phyloP scores from a whole-genome alignment of 2,113 vertebrate species.

The Grallaria varia region DNA sequence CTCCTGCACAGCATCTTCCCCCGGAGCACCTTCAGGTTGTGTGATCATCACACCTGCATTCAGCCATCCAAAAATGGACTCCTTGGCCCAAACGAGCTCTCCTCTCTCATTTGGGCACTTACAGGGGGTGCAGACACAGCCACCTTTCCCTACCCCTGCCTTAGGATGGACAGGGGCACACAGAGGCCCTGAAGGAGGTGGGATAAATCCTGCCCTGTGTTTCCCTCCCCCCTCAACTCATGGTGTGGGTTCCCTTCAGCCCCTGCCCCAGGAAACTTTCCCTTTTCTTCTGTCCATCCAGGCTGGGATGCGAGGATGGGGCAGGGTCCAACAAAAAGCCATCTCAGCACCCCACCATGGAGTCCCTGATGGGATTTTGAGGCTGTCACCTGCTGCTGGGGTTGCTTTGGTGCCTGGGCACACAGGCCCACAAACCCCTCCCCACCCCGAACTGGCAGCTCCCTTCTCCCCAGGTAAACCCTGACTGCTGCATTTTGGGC shows the following conservation, averaged over 20 bases:
- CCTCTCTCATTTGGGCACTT: not conserved
- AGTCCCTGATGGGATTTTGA: fast-evolving
- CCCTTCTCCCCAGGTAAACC: not conserved
- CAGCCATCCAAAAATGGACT: not conserved
- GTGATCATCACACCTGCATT: not conserved
- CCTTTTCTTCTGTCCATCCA: fast-evolving
- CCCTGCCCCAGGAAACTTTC: not conserved
- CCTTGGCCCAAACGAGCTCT: fast-evolving
- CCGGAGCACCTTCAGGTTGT: no score
- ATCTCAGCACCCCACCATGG: fast-evolving
- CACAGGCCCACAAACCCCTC: not conserved
- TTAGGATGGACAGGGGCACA: not conserved
- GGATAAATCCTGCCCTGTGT: not conserved
- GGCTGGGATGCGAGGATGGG: not conserved
- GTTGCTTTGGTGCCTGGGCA: not conserved
- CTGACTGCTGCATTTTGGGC: not conserved
- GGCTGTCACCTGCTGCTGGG: not conserved
- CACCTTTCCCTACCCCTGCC: not conserved
- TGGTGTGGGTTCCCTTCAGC: not conserved
- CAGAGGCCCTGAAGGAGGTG: not conserved
- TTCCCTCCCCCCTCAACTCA: fast-evolving
- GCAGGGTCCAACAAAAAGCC: not conserved
- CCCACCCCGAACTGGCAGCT: not conserved
- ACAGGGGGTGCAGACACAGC: not conserved
- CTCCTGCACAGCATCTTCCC: not conserved